phyloP scores from a whole-genome alignment of 2,797 vertebrate genomes.

The Ceryle rudis region DNA sequence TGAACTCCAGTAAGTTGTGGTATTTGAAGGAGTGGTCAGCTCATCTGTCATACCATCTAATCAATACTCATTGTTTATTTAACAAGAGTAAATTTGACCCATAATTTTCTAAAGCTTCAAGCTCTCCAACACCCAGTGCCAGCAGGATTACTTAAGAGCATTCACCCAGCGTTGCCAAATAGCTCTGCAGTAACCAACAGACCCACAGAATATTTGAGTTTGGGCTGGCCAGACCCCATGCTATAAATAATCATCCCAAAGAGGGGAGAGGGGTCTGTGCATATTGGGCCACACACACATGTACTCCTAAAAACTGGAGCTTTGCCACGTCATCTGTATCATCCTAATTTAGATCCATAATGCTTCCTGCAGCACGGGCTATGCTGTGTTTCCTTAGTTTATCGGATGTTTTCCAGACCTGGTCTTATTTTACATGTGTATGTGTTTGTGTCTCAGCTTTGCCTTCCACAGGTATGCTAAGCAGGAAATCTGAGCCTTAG shows the following conservation, averaged over 20 bases:
- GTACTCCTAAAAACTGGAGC: not conserved
- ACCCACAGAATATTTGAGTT: not conserved
- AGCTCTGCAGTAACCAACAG: not conserved
- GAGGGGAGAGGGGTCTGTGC: not conserved
- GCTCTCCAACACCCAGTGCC: not conserved
- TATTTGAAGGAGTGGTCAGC: not conserved
- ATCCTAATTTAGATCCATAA: not conserved
- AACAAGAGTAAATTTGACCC: conserved; percentile 16
- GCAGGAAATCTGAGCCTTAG: not conserved
- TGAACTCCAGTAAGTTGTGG: not conserved
- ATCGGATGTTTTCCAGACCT: not conserved
- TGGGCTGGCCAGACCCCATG: not conserved
- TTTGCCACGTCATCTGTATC: not conserved
- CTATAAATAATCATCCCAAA: not conserved
- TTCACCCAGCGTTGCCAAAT: not conserved
- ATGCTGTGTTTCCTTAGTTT: not conserved
- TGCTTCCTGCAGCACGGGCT: not conserved
- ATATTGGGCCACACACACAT: not conserved
- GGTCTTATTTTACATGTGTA: not conserved
- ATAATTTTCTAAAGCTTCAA: conserved; percentile 1
- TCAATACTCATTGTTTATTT: conserved; percentile 34
- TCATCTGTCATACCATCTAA: not conserved
- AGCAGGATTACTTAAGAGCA: conserved; percentile 11
- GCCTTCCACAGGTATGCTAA: not conserved
- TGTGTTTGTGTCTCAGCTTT: not conserved